These are phyloP conservation scores for Pissodes strobi DNA, from an alignment of 1,140 invertebrate species.

Conservation along the genomic window DNA sequence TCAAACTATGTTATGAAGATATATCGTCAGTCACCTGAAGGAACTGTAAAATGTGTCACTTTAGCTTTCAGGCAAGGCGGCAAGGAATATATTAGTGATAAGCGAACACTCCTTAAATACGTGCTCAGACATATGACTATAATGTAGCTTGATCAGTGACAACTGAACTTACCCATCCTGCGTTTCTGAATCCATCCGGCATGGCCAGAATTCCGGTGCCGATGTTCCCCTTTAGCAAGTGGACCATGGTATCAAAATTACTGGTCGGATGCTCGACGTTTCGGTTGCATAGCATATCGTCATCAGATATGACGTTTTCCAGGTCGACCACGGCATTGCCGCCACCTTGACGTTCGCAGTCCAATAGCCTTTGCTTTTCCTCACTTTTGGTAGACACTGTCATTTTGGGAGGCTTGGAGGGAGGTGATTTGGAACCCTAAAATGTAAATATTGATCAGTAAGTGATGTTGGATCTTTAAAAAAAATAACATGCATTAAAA, in stretches of 20 bases:
- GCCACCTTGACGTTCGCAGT: constrained; percentile 55
- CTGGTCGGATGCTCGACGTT: constrained; percentile 75
- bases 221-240: constrained; percentile 71
- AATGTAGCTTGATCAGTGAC: too few relatives aligned
- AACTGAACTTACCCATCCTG: constrained; percentile 73
- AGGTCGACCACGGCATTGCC: constrained; percentile 46
- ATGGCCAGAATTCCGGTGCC: constrained; percentile 68
- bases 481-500: too few relatives aligned
- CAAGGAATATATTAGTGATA: too few relatives aligned
- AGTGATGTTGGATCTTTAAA: too few relatives aligned
- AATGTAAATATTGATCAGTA: too few relatives aligned
- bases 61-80: too few relatives aligned
- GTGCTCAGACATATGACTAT: too few relatives aligned
- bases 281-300: constrained; percentile 67
- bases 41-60: too few relatives aligned
- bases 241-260: constrained; percentile 80
- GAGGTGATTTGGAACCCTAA: too few relatives aligned
- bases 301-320: constrained; percentile 53
- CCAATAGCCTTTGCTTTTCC: constrained; percentile 61
- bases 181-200: constrained; percentile 83
- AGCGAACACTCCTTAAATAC: too few relatives aligned
- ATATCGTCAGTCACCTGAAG: too few relatives aligned
- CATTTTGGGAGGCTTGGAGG: constrained; percentile 14
- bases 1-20: too few relatives aligned
- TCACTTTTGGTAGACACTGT: constrained; percentile 16